phyloP scores from a whole-genome alignment of 2,113 vertebrate species.

The Neolamprologus caudopunctatus region DNA sequence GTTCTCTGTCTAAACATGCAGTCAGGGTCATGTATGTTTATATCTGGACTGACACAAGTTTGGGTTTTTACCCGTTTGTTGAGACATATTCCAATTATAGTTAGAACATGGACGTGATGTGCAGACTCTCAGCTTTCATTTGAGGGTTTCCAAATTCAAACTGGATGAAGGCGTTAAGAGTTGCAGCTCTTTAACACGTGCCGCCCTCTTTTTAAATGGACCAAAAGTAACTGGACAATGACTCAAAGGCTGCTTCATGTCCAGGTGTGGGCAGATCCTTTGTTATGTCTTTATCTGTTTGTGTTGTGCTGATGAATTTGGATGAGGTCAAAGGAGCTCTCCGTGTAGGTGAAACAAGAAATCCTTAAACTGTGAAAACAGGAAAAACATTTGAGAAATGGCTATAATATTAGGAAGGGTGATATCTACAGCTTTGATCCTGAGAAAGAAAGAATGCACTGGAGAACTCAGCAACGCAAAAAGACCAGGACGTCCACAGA shows the following conservation, averaged over 20 bases:
- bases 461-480: background rate
- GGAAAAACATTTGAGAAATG: background rate
- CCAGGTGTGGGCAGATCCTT: background rate
- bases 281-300: background rate
- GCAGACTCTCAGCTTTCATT: background rate
- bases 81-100: background rate
- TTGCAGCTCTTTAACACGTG: accelerated
- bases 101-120: accelerated
- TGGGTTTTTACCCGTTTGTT: background rate
- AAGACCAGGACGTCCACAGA: background rate
- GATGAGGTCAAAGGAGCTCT: background rate
- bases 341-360: accelerated
- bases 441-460: accelerated
- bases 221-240: background rate
- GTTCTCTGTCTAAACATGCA: background rate
- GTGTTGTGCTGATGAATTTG: too few relatives aligned
- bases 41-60: background rate
- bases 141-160: background rate
- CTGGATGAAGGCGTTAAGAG: accelerated
- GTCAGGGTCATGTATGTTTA: background rate
- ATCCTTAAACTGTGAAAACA: background rate
- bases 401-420: background rate
- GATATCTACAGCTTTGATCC: background rate
- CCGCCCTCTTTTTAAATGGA: background rate
- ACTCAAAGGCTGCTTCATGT: accelerated